These are phyloP conservation scores for Eupithecia centaureata DNA, from an alignment of 2,888 invertebrate genomes.

Conservation along the genomic window DNA sequence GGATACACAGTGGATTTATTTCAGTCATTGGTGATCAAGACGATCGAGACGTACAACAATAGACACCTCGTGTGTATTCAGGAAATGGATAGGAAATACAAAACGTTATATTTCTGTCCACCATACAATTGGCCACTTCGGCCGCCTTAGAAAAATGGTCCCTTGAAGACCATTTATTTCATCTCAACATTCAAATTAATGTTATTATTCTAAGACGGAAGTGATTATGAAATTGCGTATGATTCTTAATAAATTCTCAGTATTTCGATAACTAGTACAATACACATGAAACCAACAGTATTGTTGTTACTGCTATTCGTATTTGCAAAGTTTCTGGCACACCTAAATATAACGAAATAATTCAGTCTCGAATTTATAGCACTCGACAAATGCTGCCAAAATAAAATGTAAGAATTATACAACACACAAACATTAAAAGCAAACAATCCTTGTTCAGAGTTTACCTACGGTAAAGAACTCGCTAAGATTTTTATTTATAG, in stretches of 20 bases:
- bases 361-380: conserved; percentile 13
- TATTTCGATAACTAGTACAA: conserved; percentile 9
- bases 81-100: not conserved
- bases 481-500: not conserved
- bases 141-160: too few species aligned
- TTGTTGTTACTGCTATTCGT: conserved; percentile 16
- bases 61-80: conserved; percentile 10
- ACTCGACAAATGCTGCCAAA: conserved; percentile 28
- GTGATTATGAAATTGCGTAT: conserved; percentile 12
- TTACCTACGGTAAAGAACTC: not conserved
- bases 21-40: conserved; percentile 34
- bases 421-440: conserved; percentile 8
- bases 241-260: conserved; percentile 14
- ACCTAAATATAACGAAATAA: conserved; percentile 23
- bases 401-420: conserved; percentile 17
- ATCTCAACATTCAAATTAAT: conserved; percentile 11
- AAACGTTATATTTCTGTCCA: not conserved
- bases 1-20: conserved; percentile 52
- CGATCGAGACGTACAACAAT: conserved; percentile 38
- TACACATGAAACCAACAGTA: not conserved
- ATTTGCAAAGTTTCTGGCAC: conserved; percentile 17
- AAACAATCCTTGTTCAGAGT: not conserved
- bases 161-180: too few species aligned
- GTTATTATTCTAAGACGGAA: conserved; percentile 5
- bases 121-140: not conserved